Evolutionary conservation across 2,888 invertebrate species (phyloP).

Genomic region (Harpagoxenus sublaevis): DNA sequence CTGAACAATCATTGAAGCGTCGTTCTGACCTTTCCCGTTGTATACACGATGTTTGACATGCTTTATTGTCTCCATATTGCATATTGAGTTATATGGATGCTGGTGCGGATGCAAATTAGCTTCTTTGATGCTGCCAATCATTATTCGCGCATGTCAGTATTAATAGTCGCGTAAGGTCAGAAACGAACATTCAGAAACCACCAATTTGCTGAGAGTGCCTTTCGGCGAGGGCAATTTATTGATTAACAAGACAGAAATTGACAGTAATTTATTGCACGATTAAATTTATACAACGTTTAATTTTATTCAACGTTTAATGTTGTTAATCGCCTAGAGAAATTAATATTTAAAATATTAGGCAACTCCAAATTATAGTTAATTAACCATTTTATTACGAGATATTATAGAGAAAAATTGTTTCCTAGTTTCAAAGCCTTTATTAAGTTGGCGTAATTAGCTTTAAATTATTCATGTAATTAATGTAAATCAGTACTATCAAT

Average conservation of each 20-base stretch:
- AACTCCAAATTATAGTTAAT: background rate
- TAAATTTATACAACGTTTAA: conserved; percentile 5
- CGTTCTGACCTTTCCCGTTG: background rate
- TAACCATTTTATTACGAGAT: background rate
- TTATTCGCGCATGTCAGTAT: conserved; percentile 29
- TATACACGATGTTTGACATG: background rate
- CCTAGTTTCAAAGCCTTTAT: background rate
- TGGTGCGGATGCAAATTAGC: conserved; percentile 25
- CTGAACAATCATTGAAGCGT: background rate
- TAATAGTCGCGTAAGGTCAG: conserved; percentile 28
- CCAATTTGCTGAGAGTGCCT: conserved; percentile 34
- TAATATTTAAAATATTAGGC: background rate
- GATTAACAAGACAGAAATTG: conserved; percentile 23
- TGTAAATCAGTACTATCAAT: background rate
- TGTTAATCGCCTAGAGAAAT: background rate
- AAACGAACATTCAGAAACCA: conserved; percentile 32
- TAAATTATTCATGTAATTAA: conserved; percentile 21
- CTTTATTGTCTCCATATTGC: conserved; percentile 13
- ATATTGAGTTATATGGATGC: background rate
- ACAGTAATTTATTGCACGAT: conserved; percentile 30
- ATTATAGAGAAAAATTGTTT: background rate
- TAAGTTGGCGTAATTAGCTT: background rate
- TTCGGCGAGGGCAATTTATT: conserved; percentile 26
- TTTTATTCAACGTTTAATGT: background rate
- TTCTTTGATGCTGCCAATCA: conserved; percentile 46